phyloP scores from a whole-genome alignment of 2,888 invertebrate genomes.

The Platynereis dumerilii region DNA sequence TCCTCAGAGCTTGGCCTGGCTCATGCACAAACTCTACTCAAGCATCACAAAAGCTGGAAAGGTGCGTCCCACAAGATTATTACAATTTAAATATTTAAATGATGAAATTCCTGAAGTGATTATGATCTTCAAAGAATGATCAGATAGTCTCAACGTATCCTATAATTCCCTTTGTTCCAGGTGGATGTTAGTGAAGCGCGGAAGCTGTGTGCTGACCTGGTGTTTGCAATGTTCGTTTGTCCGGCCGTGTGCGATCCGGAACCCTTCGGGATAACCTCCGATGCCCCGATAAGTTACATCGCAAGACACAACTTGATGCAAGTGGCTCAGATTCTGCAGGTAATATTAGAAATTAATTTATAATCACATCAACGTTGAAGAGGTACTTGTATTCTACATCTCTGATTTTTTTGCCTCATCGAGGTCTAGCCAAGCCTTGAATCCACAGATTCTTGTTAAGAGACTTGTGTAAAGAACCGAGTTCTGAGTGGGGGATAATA shows the following conservation, averaged over 20 bases:
- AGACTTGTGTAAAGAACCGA: no score
- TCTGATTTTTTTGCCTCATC: conserved; percentile 73
- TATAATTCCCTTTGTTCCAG: no score
- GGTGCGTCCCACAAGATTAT: background rate
- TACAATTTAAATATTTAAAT: no score
- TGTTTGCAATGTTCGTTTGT: conserved; percentile 92
- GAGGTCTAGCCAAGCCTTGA: conserved; percentile 75
- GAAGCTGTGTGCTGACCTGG: conserved; percentile 87
- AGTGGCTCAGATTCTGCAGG: conserved; percentile 69
- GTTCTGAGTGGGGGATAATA: no score
- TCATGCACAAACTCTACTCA: conserved; percentile 84
- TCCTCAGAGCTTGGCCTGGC: conserved; percentile 86
- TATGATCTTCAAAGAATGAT: no score
- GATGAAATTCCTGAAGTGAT: no score
- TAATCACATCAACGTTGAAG: conserved; percentile 73
- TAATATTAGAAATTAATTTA: conserved; percentile 85
- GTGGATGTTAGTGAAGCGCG: conserved; percentile 62
- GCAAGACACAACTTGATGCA: conserved; percentile 80
- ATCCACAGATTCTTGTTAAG: no score
- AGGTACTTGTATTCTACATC: no score
- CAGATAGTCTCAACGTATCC: no score
- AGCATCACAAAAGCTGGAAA: conserved; percentile 52
- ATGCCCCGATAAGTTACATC: conserved; percentile 88
- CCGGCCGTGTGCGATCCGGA: conserved; percentile 97
- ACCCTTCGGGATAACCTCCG: conserved; percentile 86